Percentiles rank a stretch among this genome's conserved stretches.
Conservation (phyloP, 1,140 invertebrate species). For the Solen grandis region DNA sequence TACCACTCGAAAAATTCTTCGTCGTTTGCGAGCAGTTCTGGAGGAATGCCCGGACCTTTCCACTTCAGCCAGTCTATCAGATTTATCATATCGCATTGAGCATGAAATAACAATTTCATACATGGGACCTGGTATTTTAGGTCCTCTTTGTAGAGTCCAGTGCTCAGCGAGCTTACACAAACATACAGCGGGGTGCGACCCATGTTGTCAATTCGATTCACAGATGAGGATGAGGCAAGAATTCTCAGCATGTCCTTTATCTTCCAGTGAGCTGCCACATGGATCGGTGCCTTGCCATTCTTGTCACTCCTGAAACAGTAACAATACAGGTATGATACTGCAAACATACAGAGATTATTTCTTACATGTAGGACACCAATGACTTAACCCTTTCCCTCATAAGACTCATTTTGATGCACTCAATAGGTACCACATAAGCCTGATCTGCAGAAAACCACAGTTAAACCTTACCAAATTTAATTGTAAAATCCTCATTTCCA, state of each 20-base stretch:
- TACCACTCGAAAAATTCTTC: slow-evolving; percentile 77
- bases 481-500: no score
- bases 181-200: slow-evolving; percentile 79
- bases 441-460: no score
- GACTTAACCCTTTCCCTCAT: no score
- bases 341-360: no score
- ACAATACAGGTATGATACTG: no score
- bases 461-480: no score
- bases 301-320: slow-evolving; percentile 73
- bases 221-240: slow-evolving; percentile 70
- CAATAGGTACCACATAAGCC: no score
- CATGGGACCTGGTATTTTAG: slow-evolving; percentile 78
- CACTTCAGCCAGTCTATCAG: slow-evolving; percentile 78
- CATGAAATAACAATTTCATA: slow-evolving; percentile 74
- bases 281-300: slow-evolving; percentile 76
- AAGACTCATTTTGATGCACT: no score
- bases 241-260: slow-evolving; percentile 76
- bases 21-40: slow-evolving; percentile 74
- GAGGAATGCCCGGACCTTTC: slow-evolving; percentile 79
- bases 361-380: no score
- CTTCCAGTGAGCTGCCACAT: slow-evolving; percentile 80
- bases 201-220: slow-evolving; percentile 75
- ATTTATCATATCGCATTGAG: slow-evolving; percentile 80
- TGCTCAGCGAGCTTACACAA: slow-evolving; percentile 79
- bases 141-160: slow-evolving; percentile 79